These are phyloP conservation scores for Aelia acuminata DNA, from an alignment of 2,888 invertebrate genomes.

Conservation along the genomic window DNA sequence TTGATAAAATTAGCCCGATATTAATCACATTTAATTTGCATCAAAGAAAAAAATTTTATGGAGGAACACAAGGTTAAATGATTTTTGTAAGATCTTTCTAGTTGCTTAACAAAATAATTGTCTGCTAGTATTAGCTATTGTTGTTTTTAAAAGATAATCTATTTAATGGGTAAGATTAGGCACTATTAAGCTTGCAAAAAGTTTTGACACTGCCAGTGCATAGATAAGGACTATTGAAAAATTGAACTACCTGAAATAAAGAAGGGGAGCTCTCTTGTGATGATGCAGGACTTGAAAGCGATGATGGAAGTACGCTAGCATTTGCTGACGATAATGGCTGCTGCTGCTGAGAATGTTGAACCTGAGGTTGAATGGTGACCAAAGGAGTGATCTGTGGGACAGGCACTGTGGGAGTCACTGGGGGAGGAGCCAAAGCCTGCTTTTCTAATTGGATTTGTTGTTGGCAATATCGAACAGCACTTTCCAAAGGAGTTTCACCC, in stretches of 20 bases:
- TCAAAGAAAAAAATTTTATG: too few relatives aligned
- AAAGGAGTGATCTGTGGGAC: background rate
- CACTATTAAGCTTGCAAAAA: too few relatives aligned
- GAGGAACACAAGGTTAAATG: too few relatives aligned
- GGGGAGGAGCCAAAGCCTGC: conserved; percentile 30
- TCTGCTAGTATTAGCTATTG: too few relatives aligned
- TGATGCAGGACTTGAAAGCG: conserved; percentile 40
- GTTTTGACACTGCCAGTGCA: too few relatives aligned
- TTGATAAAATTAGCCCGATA: too few relatives aligned
- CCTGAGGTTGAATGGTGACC: background rate
- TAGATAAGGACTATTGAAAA: too few relatives aligned
- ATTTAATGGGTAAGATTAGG: too few relatives aligned
- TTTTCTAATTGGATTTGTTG: conserved; percentile 51
- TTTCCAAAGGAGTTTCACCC: conserved; percentile 42
- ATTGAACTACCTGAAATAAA: conserved; percentile 23
- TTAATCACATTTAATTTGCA: too few relatives aligned
- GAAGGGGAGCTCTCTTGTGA: conserved; percentile 48
- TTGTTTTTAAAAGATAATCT: too few relatives aligned
- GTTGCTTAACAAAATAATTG: too few relatives aligned
- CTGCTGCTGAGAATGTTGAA: background rate
- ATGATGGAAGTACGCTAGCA: background rate
- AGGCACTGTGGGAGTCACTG: background rate
- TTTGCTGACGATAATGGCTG: background rate
- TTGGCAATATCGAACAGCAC: conserved; percentile 55
- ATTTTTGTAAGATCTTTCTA: too few relatives aligned